Evolutionary conservation across 2,888 invertebrate genomes (phyloP).

Genomic region (Priocnemis perturbator): DNA sequence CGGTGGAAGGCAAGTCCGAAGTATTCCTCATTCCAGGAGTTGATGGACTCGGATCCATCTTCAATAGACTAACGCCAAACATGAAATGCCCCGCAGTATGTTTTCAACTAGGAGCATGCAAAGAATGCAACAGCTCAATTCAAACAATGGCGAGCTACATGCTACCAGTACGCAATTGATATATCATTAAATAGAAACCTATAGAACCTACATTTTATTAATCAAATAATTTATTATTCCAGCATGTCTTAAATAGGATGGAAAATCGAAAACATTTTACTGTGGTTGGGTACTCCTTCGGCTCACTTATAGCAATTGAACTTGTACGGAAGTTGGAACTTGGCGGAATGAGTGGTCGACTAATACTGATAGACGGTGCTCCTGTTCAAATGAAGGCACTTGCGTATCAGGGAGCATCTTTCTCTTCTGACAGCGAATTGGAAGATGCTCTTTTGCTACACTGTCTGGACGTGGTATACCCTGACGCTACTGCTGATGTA

Average conservation of each 20-base stretch:
- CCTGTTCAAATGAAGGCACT: constrained; percentile 82
- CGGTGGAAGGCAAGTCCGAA: constrained; percentile 51
- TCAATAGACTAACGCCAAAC: constrained; percentile 64
- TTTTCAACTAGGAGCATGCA: constrained; percentile 46
- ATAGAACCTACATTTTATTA: neutral
- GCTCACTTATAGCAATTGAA: constrained; percentile 86
- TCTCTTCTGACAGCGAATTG: constrained; percentile 76
- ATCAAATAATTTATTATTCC: constrained; percentile 24
- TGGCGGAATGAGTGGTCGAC: constrained; percentile 80
- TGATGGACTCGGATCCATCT: constrained; percentile 69
- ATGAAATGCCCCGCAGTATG: constrained; percentile 67
- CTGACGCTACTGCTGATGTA: constrained; percentile 75
- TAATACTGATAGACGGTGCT: constrained; percentile 90
- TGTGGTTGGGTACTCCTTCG: constrained; percentile 93
- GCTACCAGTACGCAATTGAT: constrained; percentile 76
- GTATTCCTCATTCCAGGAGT: constrained; percentile 73
- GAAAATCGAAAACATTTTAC: constrained; percentile 77
- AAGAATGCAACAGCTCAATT: constrained; percentile 73
- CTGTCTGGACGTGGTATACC: constrained; percentile 77
- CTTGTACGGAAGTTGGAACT: constrained; percentile 84
- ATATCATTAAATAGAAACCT: neutral
- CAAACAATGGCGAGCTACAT: constrained; percentile 77
- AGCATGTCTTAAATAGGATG: constrained; percentile 79
- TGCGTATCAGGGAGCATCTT: constrained; percentile 76
- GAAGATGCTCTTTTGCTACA: constrained; percentile 79